These are phyloP conservation scores for Herpailurus yagouaroundi DNA, from an alignment of 2,113 vertebrate genomes.

Conservation along the genomic window DNA sequence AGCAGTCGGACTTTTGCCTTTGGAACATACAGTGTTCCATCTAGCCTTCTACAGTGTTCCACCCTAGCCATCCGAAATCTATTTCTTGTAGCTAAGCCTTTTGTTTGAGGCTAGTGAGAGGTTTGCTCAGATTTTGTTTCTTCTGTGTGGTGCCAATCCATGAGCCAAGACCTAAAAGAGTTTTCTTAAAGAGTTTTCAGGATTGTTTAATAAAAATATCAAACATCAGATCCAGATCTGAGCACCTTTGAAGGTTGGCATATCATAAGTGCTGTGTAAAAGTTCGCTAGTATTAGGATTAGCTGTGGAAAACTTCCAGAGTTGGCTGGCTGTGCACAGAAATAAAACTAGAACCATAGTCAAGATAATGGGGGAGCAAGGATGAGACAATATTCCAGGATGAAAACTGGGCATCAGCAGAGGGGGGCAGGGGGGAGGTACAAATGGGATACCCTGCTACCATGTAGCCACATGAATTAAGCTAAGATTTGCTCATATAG, in stretches of 20 bases:
- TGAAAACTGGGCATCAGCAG: not conserved
- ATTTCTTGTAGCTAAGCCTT: not conserved
- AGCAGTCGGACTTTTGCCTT: not conserved
- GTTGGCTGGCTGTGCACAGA: not conserved
- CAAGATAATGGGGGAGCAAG: not conserved
- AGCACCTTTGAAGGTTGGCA: not conserved
- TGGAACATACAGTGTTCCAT: not conserved
- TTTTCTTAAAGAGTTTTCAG: not conserved
- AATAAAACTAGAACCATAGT: not conserved
- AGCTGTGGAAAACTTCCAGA: not conserved
- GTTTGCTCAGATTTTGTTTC: not conserved
- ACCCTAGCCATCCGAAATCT: not conserved
- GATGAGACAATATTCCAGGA: not conserved
- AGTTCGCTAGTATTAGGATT: not conserved
- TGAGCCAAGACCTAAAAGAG: not conserved
- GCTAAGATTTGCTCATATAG: not conserved
- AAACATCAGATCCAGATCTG: not conserved
- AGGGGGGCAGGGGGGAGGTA: not conserved
- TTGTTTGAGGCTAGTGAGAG: not conserved
- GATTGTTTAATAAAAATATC: not conserved
- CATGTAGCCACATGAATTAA: not conserved
- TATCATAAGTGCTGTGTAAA: not conserved
- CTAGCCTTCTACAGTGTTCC: too few relatives aligned
- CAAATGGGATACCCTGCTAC: not conserved
- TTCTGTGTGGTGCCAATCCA: not conserved